Conservation (phyloP, 2,888 invertebrate genomes). For the Julus scanicus region DNA sequence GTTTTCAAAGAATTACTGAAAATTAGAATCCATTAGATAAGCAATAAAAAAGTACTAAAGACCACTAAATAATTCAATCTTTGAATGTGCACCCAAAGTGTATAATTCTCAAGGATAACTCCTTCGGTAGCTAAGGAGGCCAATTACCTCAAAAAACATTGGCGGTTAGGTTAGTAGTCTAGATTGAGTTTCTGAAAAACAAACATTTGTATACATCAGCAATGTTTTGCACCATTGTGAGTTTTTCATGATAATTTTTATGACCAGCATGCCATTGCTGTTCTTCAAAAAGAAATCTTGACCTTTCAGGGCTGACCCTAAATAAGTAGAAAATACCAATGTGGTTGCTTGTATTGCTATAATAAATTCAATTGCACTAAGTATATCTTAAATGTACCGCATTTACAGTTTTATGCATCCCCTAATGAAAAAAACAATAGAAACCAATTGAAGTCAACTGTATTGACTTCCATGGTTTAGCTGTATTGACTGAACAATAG, state of each 20-base stretch:
- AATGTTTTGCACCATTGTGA: background rate
- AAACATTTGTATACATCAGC: background rate
- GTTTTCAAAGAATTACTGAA: slow-evolving; percentile 31
- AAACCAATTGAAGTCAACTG: too few species aligned
- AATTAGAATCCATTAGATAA: slow-evolving; percentile 24
- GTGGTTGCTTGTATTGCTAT: too few species aligned
- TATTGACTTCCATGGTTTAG: too few species aligned
- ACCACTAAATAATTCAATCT: background rate
- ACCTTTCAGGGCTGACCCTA: background rate
- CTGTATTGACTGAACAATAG: too few species aligned
- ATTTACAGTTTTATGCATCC: too few species aligned
- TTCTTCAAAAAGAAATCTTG: slow-evolving; percentile 1
- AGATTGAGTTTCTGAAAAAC: background rate
- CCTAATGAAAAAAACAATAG: too few species aligned
- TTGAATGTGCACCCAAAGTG: slow-evolving; percentile 15
- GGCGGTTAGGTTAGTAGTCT: background rate
- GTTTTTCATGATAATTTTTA: background rate
- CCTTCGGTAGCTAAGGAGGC: background rate
- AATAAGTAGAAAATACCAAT: too few species aligned
- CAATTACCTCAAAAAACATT: slow-evolving; percentile 14
- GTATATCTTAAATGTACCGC: too few species aligned
- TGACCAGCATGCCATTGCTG: background rate
- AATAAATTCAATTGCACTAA: too few species aligned
- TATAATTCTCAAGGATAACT: background rate
- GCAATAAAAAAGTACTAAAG: background rate